Percentiles rank a stretch among this genome's conserved stretches.
These are phyloP conservation scores for Mormyrus proboscirostris DNA, from an alignment of 2,797 vertebrate genomes.

Conservation along the genomic window DNA sequence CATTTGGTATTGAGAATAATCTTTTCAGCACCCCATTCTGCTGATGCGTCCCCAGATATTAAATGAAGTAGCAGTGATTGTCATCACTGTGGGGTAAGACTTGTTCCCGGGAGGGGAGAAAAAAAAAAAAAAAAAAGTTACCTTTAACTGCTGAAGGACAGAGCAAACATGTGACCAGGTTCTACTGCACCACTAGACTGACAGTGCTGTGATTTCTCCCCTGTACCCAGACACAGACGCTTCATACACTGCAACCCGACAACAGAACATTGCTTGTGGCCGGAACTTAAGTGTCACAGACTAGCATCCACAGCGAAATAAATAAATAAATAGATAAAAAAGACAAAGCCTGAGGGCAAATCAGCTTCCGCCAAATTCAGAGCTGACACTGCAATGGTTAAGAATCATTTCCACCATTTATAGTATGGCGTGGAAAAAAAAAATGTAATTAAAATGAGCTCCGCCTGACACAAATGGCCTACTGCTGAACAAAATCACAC, in stretches of 20 bases:
- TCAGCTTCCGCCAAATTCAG: constrained; percentile 19
- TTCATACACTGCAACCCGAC: neutral
- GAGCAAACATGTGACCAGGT: constrained; percentile 5
- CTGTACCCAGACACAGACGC: neutral
- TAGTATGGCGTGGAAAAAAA: neutral
- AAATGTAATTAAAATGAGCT: constrained; percentile 23
- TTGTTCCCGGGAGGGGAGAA: constrained; percentile 14
- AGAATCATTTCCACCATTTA: neutral
- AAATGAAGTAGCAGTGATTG: neutral
- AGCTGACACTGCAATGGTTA: constrained; percentile 15
- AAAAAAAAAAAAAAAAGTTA: constrained; percentile 5
- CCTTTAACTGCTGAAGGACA: constrained; percentile 21
- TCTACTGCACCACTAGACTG: neutral
- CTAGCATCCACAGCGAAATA: neutral
- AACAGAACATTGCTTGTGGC: neutral
- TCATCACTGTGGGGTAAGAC: neutral
- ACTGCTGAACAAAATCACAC: constrained; percentile 10
- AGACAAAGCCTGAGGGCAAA: constrained; percentile 42
- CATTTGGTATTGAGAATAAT: neutral
- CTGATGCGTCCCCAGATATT: neutral
- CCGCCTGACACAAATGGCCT: constrained; percentile 28
- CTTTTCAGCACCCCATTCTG: neutral
- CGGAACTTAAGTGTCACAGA: neutral
- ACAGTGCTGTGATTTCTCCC: neutral
- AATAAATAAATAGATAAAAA: constrained; percentile 28